Percentiles rank a stretch among this genome's conserved stretches.
Conservation (phyloP, 1,140 invertebrate genomes). For the Drosophila nannoptera region DNA sequence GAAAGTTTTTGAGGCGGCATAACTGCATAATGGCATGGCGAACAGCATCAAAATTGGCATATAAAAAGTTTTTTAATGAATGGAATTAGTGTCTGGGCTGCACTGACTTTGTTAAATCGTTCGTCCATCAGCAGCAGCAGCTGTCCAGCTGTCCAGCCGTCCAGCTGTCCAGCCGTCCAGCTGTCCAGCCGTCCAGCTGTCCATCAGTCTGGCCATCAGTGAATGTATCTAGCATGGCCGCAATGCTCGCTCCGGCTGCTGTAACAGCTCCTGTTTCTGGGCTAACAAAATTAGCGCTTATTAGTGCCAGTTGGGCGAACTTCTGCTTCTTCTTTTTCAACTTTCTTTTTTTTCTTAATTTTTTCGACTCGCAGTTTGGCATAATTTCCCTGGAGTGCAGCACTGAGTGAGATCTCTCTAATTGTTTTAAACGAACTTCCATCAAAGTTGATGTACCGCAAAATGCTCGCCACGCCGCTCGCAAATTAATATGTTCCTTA, state of each 20-base stretch:
- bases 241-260: slow-evolving; percentile 19
- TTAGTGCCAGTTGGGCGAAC: slow-evolving; percentile 75
- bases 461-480: slow-evolving; percentile 38
- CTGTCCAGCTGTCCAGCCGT: slow-evolving; percentile 42
- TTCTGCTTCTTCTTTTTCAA: slow-evolving; percentile 43
- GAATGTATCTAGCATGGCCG: slow-evolving; percentile 51
- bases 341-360: not conserved
- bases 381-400: slow-evolving; percentile 63
- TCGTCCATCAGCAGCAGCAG: slow-evolving; percentile 41
- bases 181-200: slow-evolving; percentile 20
- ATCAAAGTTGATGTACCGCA: slow-evolving; percentile 45
- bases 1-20: slow-evolving; percentile 44
- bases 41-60: slow-evolving; percentile 64
- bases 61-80: slow-evolving; percentile 78
- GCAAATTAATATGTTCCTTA: slow-evolving; percentile 54
- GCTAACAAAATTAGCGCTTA: slow-evolving; percentile 75
- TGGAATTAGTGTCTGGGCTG: slow-evolving; percentile 74
- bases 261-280: slow-evolving; percentile 36
- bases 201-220: slow-evolving; percentile 8
- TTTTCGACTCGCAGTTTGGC: slow-evolving; percentile 37
- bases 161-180: slow-evolving; percentile 33
- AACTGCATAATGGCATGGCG: slow-evolving; percentile 48
- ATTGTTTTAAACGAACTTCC: slow-evolving; percentile 71
- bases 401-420: slow-evolving; percentile 47
- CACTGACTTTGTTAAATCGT: slow-evolving; percentile 74